Base-by-base conservation (phyloP, 1,140 invertebrate genomes). In the Schlechtendalia chinensis region DNA sequence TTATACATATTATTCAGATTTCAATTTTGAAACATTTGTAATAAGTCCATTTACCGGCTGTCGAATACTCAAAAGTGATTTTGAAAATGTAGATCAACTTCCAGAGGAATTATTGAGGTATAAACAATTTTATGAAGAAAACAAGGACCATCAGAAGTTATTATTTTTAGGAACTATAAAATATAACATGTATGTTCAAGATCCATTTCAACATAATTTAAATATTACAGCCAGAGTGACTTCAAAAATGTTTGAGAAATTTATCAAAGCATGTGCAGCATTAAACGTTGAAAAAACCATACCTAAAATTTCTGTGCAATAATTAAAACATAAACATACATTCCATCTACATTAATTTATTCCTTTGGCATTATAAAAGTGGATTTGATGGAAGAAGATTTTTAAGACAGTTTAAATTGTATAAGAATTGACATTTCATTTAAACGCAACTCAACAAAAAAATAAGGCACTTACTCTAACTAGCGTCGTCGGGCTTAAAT, bases 191-290 rank as follows among this genome's bases (percentile, higher is more conserved):
- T 79, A 79, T 47, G 24, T 45, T 79, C 58, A 79, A 79, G 74
- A 79, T 79, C 74, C 74, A 59, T 79, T 79, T 79, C 74, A 79
- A 79, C 74, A 79, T 63, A 79, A 79, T 50, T 47, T 24, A 45
- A 79, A 79, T 61, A 79, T 79, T 63, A 59, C 54, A 24, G 74
- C 58, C 12, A 79, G 74, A 79, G 74, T 79, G 4, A 63, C 24
- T 19, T 56, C 74, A 27, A 79, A 63, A 79, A 47, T 79, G 50
- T 79, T 79, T 29, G n/a, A 61, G 5, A 79, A 63, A 63, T 79
- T 79, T 61, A 61, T 79, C n/a, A 45, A 79, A 45, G 14, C 22
- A 27, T 79, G 74, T 79, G 16, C 4, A 79, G 16, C 45, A 29
- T 19, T 45, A 50, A 75, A 75, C 32, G 0, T n/a, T 22, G 24